Conservation (phyloP, 1,140 invertebrate species). For the Colletes latitarsis region DNA sequence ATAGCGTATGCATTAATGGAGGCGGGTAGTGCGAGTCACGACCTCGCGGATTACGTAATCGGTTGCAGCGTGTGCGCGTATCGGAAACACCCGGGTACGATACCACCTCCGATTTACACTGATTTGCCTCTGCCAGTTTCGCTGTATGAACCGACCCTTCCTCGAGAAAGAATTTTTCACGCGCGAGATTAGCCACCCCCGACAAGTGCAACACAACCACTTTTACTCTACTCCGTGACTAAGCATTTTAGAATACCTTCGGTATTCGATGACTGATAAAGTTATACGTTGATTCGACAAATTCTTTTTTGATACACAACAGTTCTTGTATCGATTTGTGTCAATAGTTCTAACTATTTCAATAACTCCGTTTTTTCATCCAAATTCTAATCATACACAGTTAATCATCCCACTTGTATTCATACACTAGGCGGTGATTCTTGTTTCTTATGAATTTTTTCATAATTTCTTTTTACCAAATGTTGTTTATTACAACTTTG, state of each 20-base stretch:
- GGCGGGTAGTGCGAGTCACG: slow-evolving; percentile 54
- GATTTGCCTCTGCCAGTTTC: slow-evolving; percentile 11
- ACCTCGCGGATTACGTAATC: slow-evolving; percentile 62
- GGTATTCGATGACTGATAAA: slow-evolving; percentile 3
- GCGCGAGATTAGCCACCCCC: slow-evolving; percentile 12
- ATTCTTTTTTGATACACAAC: too few species aligned
- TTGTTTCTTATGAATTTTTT: too few species aligned
- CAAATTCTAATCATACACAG: too few species aligned
- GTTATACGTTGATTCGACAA: not conserved
- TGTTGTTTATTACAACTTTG: too few species aligned
- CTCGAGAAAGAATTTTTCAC: not conserved
- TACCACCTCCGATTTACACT: slow-evolving; percentile 46
- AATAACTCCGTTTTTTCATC: too few species aligned
- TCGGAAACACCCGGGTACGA: slow-evolving; percentile 23
- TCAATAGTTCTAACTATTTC: too few species aligned
- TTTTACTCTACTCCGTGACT: slow-evolving; percentile 46
- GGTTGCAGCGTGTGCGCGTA: slow-evolving; percentile 47
- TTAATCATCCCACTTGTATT: too few species aligned
- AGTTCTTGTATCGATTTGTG: not conserved
- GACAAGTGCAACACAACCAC: slow-evolving; percentile 34
- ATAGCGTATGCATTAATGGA: slow-evolving; percentile 42
- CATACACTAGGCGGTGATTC: too few species aligned
- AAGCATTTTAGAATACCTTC: slow-evolving; percentile 28
- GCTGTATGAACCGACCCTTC: slow-evolving; percentile 4
- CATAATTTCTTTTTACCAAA: too few species aligned